phyloP scores from a whole-genome alignment of 1,140 invertebrate genomes.

The Rhopalosiphum maidis region DNA sequence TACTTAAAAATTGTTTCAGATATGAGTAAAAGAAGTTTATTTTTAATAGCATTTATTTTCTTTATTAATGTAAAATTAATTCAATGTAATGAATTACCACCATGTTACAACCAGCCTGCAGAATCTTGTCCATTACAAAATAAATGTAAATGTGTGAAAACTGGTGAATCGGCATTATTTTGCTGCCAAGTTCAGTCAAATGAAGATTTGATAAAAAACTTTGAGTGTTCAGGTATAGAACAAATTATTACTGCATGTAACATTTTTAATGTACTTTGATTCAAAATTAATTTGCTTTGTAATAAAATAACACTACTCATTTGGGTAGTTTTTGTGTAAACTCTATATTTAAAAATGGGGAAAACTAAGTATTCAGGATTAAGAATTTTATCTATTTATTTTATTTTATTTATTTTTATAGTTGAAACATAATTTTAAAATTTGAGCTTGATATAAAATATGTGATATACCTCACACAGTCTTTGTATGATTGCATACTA shows the following conservation, averaged over 20 bases:
- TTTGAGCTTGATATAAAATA: background rate
- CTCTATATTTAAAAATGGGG: background rate
- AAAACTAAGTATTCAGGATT: background rate
- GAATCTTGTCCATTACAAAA: slow-evolving; percentile 40
- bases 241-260: background rate
- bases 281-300: background rate
- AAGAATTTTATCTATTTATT: background rate
- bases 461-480: background rate
- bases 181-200: slow-evolving; percentile 29
- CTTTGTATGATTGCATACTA: background rate
- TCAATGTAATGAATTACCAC: slow-evolving; percentile 40
- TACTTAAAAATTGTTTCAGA: slow-evolving; percentile 16
- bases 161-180: slow-evolving; percentile 21
- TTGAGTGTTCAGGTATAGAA: slow-evolving; percentile 45
- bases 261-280: background rate
- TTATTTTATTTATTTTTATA: too few species aligned
- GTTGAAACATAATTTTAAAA: background rate
- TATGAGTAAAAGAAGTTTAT: slow-evolving; percentile 37
- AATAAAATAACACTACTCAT: background rate
- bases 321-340: background rate
- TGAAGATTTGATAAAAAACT: slow-evolving; percentile 41
- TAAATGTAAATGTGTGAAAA: slow-evolving; percentile 37
- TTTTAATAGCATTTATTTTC: background rate
- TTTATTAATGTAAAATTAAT: background rate
- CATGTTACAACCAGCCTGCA: slow-evolving; percentile 25